phyloP scores from a whole-genome alignment of 2,113 vertebrate species.

The Bungarus multicinctus region DNA sequence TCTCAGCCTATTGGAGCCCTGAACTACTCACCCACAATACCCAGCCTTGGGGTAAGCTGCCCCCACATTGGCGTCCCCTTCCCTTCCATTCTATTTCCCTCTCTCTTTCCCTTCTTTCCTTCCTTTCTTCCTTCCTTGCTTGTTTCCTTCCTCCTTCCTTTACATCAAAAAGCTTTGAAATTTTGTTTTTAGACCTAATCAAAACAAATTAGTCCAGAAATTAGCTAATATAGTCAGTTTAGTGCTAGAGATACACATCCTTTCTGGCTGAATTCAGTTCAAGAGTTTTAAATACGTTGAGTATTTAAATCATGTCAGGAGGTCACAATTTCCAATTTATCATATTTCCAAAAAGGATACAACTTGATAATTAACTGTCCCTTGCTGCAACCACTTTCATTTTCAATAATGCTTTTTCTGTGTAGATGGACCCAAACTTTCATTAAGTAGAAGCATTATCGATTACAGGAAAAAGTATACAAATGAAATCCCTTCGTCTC shows the following conservation, averaged over 20 bases:
- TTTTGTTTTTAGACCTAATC: background rate
- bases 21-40: background rate
- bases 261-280: background rate
- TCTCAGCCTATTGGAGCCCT: background rate
- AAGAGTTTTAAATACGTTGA: background rate
- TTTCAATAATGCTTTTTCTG: background rate
- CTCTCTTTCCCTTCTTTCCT: fast-evolving
- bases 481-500: background rate
- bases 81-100: background rate
- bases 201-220: background rate
- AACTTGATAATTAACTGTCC: background rate
- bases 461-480: background rate
- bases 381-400: background rate
- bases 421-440: background rate
- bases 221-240: background rate
- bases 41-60: background rate
- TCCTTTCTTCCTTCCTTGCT: no score
- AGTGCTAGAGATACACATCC: background rate
- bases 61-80: background rate
- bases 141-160: no score
- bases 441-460: background rate
- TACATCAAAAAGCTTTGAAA: background rate
- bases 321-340: background rate
- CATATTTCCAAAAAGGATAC: background rate
- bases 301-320: background rate